Percentiles rank a stretch among this genome's conserved stretches.
phyloP scores from a whole-genome alignment of 2,797 vertebrate species.

The Remorina albescens region DNA sequence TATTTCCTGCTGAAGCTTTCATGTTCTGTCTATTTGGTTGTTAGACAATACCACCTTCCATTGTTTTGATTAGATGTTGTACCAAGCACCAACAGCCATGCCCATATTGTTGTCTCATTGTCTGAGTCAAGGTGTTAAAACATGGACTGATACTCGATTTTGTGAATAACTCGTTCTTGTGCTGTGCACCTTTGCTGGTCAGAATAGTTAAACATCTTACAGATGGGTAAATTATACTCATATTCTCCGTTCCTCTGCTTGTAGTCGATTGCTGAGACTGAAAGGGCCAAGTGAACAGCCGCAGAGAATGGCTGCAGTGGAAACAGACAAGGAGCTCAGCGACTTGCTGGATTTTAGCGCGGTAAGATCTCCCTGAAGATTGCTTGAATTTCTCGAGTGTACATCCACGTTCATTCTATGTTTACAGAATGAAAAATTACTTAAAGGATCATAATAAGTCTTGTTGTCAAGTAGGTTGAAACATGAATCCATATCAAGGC shows the following conservation, averaged over 20 bases:
- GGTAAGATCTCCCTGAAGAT: slow-evolving; percentile 85
- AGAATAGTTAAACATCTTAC: slow-evolving; percentile 25
- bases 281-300: slow-evolving; percentile 78
- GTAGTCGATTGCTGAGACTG: slow-evolving; percentile 81
- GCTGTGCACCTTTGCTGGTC: slow-evolving; percentile 9
- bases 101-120: neutral
- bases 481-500: slow-evolving; percentile 20
- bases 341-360: slow-evolving; percentile 98
- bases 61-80: slow-evolving; percentile 10
- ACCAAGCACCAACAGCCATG: neutral
- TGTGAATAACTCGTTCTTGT: neutral
- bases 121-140: neutral
- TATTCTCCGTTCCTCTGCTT: slow-evolving; percentile 63
- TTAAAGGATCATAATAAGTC: slow-evolving; percentile 12
- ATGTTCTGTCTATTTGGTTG: neutral
- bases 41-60: neutral
- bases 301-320: slow-evolving; percentile 94
- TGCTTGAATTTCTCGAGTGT: slow-evolving; percentile 41
- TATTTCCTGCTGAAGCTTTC: neutral
- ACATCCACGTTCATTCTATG: slow-evolving; percentile 19
- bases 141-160: slow-evolving; percentile 1
- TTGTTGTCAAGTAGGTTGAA: slow-evolving; percentile 23
- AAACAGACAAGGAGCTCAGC: slow-evolving; percentile 97
- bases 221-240: slow-evolving; percentile 45
- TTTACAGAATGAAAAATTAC: slow-evolving; percentile 11